A percentile compares a stretch with the other conserved stretches of the same genome.
Evolutionary conservation across 1,140 invertebrate genomes (phyloP).

Genomic region (Dysdera silvatica): DNA sequence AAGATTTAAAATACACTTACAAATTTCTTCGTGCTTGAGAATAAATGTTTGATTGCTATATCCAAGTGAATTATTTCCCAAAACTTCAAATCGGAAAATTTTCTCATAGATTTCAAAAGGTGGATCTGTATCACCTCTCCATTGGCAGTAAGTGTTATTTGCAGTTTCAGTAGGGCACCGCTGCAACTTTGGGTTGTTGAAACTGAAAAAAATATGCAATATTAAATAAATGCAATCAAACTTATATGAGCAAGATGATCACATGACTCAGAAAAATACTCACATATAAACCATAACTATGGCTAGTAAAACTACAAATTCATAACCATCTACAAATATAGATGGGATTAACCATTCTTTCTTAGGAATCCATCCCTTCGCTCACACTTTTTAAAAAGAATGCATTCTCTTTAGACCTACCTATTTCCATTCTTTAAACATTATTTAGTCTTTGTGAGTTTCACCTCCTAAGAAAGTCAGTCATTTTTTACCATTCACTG

Average conservation of each 20-base stretch:
- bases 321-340: no score
- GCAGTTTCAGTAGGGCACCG: not conserved
- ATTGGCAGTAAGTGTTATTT: conserved; percentile 15
- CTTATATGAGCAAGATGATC: not conserved
- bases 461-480: no score
- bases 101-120: not conserved
- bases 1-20: no score
- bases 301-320: no score
- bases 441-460: no score
- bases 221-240: not conserved
- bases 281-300: no score
- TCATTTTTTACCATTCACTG: no score
- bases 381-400: no score
- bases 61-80: conserved; percentile 14
- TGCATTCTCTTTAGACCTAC: no score
- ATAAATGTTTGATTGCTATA: conserved; percentile 1
- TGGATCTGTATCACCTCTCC: conserved; percentile 17
- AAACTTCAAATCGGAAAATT: conserved; percentile 3
- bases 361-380: no score
- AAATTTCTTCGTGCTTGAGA: conserved; percentile 2
- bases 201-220: not conserved
- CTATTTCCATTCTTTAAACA: no score
- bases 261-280: not conserved
- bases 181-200: not conserved
- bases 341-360: no score